Conservation (phyloP, 1,140 invertebrate species). For the Ladona fulva region DNA sequence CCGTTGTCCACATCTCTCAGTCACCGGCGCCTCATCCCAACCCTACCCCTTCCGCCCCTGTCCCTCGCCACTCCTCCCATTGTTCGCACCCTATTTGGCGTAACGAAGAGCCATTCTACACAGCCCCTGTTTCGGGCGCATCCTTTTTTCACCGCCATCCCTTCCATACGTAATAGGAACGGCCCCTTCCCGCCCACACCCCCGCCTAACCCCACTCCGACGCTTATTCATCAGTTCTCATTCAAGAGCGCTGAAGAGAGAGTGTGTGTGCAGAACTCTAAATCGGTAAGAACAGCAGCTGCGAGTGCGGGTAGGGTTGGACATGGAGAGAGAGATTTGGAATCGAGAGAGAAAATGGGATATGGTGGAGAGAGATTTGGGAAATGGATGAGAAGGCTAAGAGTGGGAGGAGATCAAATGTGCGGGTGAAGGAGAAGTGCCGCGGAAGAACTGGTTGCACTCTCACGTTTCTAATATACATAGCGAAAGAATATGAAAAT, state of each 20-base stretch:
- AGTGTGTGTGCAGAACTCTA: not conserved
- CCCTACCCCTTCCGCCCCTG: not conserved
- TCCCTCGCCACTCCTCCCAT: not conserved
- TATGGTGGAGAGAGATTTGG: not conserved
- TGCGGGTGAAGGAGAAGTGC: too few species aligned
- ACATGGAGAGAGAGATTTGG: not conserved
- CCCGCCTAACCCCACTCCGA: not conserved
- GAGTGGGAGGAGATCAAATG: not conserved
- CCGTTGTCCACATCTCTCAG: not conserved
- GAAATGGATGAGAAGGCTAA: not conserved
- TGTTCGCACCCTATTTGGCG: not conserved
- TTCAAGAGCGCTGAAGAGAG: not conserved
- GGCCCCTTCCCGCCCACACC: not conserved
- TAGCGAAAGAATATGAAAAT: too few species aligned
- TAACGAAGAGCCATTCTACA: not conserved
- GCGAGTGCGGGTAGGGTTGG: not conserved
- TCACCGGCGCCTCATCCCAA: not conserved
- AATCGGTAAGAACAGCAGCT: conserved; percentile 8
- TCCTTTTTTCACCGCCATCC: not conserved
- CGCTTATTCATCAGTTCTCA: not conserved
- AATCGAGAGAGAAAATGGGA: not conserved
- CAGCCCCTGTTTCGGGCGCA: not conserved
- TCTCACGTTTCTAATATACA: too few species aligned
- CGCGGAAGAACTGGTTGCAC: too few species aligned
- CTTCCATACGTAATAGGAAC: not conserved